phyloP scores from a whole-genome alignment of 2,888 invertebrate species.

The Gymnocheta viridis region DNA sequence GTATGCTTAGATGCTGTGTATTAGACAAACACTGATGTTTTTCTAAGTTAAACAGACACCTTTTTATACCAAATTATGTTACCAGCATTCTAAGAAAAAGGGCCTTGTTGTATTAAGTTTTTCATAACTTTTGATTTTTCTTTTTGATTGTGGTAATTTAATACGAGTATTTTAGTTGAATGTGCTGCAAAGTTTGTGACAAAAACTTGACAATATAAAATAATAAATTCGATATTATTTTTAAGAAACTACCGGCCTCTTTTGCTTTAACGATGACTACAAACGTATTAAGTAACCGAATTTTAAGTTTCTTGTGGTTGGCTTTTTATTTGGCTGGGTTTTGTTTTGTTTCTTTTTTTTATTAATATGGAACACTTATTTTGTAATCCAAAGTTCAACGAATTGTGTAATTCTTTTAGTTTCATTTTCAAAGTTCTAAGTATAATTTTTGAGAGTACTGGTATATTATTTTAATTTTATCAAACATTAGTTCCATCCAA shows the following conservation, averaged over 20 bases:
- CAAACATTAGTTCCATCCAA: constrained; percentile 2
- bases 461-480: not conserved
- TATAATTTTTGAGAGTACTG: not conserved
- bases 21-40: constrained; percentile 54
- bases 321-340: not conserved
- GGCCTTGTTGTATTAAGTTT: constrained; percentile 32
- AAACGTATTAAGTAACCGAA: constrained; percentile 45
- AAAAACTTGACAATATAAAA: constrained; percentile 28
- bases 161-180: constrained; percentile 40
- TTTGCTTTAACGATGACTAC: not conserved
- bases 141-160: constrained; percentile 28
- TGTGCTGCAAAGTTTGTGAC: constrained; percentile 23
- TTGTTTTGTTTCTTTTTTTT: not conserved
- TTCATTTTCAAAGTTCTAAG: not conserved
- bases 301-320: constrained; percentile 27
- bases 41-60: not conserved
- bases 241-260: constrained; percentile 29
- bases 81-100: constrained; percentile 25
- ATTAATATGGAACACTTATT: not conserved
- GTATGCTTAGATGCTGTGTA: constrained; percentile 37
- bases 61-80: constrained; percentile 45
- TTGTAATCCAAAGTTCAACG: constrained; percentile 9
- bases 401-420: not conserved
- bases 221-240: constrained; percentile 26
- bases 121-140: not conserved